Conservation (phyloP, 2,888 invertebrate species). For the Spisula subtruncata region DNA sequence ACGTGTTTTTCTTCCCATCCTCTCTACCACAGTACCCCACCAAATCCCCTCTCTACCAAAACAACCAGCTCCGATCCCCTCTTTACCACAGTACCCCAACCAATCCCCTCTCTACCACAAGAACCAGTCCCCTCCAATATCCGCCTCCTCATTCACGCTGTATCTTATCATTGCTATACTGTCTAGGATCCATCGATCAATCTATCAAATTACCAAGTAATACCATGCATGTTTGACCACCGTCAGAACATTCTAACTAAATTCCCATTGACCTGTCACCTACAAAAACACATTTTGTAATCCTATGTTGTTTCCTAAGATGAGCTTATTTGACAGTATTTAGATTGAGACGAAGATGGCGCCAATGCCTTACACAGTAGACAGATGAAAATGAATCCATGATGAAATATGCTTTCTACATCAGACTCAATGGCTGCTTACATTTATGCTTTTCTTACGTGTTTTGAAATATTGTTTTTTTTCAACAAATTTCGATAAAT, state of each 20-base stretch:
- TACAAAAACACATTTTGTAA: not conserved
- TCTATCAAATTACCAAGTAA: not conserved
- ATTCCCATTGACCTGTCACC: constrained; percentile 1
- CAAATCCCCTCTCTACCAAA: too few relatives aligned
- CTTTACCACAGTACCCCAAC: too few relatives aligned
- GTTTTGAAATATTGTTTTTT: not conserved
- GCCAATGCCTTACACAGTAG: not conserved
- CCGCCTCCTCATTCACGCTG: too few relatives aligned
- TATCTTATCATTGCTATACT: too few relatives aligned
- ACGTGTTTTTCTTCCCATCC: too few relatives aligned
- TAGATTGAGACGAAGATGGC: not conserved
- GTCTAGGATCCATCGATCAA: too few relatives aligned
- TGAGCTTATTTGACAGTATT: constrained; percentile 4
- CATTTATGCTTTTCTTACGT: not conserved
- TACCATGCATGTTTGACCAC: constrained; percentile 16
- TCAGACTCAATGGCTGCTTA: constrained; percentile 5
- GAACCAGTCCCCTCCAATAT: too few relatives aligned
- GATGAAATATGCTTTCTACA: constrained; percentile 15
- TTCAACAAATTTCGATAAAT: not conserved
- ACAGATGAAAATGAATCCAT: constrained; percentile 7
- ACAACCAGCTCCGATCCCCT: too few relatives aligned
- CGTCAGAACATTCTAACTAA: not conserved
- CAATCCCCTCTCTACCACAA: too few relatives aligned
- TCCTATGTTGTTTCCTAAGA: not conserved
- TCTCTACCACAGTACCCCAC: too few relatives aligned